phyloP scores from a whole-genome alignment of 2,113 vertebrate species.

The Seriola aureovittata region DNA sequence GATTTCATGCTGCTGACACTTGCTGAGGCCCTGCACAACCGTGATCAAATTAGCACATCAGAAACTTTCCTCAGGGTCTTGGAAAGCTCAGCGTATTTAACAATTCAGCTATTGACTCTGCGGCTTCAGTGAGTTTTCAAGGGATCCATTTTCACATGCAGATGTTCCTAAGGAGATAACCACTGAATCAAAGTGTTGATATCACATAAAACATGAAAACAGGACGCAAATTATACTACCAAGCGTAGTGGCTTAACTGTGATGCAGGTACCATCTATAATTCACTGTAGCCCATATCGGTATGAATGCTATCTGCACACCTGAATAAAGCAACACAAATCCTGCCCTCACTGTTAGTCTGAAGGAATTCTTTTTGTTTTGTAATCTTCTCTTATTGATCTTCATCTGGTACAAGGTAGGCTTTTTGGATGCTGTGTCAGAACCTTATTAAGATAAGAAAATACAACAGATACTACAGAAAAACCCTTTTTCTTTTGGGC shows the following conservation, averaged over 20 bases:
- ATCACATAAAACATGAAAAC: not conserved
- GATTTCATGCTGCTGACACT: constrained; percentile 59
- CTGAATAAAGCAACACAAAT: not conserved
- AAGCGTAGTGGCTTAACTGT: not conserved
- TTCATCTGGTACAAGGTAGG: not conserved
- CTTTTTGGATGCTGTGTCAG: not conserved
- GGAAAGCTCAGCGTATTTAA: constrained; percentile 59
- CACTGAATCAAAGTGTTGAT: not conserved
- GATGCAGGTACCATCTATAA: not conserved
- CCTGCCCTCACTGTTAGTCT: not conserved
- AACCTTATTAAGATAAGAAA: not conserved
- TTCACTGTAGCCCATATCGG: not conserved
- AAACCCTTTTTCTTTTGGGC: too few relatives aligned
- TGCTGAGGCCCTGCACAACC: constrained; percentile 29
- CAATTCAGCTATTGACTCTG: constrained; percentile 59
- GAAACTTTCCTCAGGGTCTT: constrained; percentile 53
- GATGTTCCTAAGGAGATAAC: constrained; percentile 8
- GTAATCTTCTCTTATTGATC: not conserved
- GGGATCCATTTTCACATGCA: constrained; percentile 27
- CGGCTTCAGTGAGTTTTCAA: constrained; percentile 24
- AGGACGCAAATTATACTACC: too few relatives aligned
- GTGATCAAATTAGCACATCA: constrained; percentile 71
- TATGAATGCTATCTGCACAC: not conserved
- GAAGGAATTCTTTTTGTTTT: not conserved
- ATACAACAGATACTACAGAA: not conserved